Percentiles rank a stretch among this genome's conserved stretches.
phyloP scores from a whole-genome alignment of 2,888 invertebrate species.

The Megaustenia siamemsis region DNA sequence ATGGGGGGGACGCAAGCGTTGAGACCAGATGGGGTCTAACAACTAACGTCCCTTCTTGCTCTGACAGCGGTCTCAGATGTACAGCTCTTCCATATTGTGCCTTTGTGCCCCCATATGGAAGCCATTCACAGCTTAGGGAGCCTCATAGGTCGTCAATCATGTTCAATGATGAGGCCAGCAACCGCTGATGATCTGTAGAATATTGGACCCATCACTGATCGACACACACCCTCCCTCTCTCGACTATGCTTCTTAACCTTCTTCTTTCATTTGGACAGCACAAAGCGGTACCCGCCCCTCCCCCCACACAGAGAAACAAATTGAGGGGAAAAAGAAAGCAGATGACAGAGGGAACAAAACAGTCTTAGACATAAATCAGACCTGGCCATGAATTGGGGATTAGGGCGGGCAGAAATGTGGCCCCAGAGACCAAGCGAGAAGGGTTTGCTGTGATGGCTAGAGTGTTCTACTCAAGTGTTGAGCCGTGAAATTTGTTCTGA shows the following conservation, averaged over 20 bases:
- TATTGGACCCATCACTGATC: conserved; percentile 20
- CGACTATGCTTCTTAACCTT: background rate
- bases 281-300: background rate
- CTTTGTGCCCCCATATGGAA: conserved; percentile 36
- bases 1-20: no score
- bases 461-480: conserved; percentile 3
- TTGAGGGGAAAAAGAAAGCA: no score
- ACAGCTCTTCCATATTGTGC: conserved; percentile 43
- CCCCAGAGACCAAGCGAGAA: background rate
- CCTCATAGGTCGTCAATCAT: conserved; percentile 45
- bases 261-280: no score
- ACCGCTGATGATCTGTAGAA: conserved; percentile 29
- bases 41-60: conserved; percentile 29
- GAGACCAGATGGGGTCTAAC: conserved; percentile 39
- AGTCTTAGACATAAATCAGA: conserved; percentile 38
- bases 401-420: background rate
- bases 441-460: background rate
- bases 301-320: background rate
- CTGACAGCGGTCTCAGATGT: conserved; percentile 34
- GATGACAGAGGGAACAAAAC: background rate
- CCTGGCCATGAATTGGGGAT: background rate
- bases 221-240: no score
- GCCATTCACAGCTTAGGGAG: background rate
- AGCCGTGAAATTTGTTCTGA: conserved; percentile 22
- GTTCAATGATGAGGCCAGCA: background rate